Percentiles rank a stretch among this genome's conserved stretches.
These are phyloP conservation scores for Drosophila burlai DNA, from an alignment of 1,140 invertebrate species.

Conservation along the genomic window DNA sequence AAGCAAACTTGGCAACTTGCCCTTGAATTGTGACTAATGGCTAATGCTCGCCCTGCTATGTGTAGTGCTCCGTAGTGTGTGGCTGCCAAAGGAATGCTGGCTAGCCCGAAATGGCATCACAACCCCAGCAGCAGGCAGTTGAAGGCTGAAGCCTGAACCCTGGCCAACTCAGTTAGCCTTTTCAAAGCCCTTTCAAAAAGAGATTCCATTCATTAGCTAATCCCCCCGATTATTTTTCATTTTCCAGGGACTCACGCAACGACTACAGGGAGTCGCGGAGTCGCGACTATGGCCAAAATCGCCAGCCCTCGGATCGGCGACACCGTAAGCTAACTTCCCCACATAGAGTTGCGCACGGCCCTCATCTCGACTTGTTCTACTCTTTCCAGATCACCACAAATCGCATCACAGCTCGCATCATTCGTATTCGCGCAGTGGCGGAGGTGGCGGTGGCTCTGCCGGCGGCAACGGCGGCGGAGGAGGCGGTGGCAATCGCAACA, in stretches of 20 bases:
- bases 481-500: slow-evolving; percentile 52
- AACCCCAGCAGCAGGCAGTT: not conserved
- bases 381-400: slow-evolving; percentile 73
- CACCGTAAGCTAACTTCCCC: slow-evolving; percentile 69
- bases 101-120: not conserved
- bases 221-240: not conserved
- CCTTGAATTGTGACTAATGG: slow-evolving; percentile 26
- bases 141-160: not conserved
- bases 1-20: slow-evolving; percentile 28
- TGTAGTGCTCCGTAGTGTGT: not conserved
- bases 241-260: slow-evolving; percentile 64
- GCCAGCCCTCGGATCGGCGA: slow-evolving; percentile 72
- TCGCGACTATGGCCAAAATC: slow-evolving; percentile 68
- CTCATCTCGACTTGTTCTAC: not conserved
- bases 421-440: slow-evolving; percentile 72
- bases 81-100: not conserved
- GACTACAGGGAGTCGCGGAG: slow-evolving; percentile 71
- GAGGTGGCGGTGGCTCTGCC: slow-evolving; percentile 3
- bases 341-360: slow-evolving; percentile 18
- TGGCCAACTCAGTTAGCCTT: not conserved
- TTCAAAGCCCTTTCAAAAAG: not conserved
- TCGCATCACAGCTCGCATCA: slow-evolving; percentile 71
- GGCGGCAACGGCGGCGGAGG: slow-evolving; percentile 44
- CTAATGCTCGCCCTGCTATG: not conserved
- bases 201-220: not conserved